Percentiles rank a stretch among this genome's conserved stretches.
Evolutionary conservation across 2,888 invertebrate genomes (phyloP).

Genomic region (Drosophila buzzatii): DNA sequence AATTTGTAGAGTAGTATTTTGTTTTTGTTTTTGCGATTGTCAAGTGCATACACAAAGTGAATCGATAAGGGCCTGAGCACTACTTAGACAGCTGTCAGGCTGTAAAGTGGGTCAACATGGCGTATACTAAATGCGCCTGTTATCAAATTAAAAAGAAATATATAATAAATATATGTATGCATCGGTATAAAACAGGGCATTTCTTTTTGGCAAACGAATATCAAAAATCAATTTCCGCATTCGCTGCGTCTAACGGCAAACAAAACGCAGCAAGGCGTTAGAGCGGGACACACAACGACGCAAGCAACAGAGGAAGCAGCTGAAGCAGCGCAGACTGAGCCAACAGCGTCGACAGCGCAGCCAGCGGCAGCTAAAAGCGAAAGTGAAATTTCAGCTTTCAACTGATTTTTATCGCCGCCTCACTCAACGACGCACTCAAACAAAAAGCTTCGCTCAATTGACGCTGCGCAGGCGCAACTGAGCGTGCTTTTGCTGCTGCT

Average conservation of each 20-base stretch:
- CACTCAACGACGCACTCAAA: constrained; percentile 22
- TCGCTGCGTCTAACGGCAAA: constrained; percentile 42
- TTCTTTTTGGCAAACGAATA: constrained; percentile 31
- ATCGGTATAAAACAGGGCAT: constrained; percentile 20
- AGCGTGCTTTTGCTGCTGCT: constrained; percentile 52
- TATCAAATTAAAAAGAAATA: constrained; percentile 1
- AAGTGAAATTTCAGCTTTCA: constrained; percentile 85
- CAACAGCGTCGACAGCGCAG: constrained; percentile 29
- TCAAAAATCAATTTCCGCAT: constrained; percentile 51
- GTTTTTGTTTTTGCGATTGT: constrained; percentile 15
- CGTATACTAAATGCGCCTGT: constrained; percentile 4
- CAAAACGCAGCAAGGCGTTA: constrained; percentile 47
- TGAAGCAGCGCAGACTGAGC: constrained; percentile 12
- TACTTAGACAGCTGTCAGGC: constrained; percentile 36
- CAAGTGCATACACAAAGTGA: constrained; percentile 24
- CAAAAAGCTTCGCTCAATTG: constrained; percentile 43
- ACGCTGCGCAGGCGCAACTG: constrained; percentile 74
- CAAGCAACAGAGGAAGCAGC: constrained; percentile 60
- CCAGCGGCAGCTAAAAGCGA: constrained; percentile 80
- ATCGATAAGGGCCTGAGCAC: constrained; percentile 47
- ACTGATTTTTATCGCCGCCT: constrained; percentile 73
- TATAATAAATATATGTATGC: neutral
- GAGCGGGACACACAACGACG: constrained; percentile 26
- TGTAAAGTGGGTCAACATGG: constrained; percentile 52
- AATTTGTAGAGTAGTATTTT: constrained; percentile 25